Evolutionary conservation across 2,113 vertebrate genomes (phyloP), one percentile per base, ranked within the genome.

Genomic region (Acanthisitta chloris): DNA sequence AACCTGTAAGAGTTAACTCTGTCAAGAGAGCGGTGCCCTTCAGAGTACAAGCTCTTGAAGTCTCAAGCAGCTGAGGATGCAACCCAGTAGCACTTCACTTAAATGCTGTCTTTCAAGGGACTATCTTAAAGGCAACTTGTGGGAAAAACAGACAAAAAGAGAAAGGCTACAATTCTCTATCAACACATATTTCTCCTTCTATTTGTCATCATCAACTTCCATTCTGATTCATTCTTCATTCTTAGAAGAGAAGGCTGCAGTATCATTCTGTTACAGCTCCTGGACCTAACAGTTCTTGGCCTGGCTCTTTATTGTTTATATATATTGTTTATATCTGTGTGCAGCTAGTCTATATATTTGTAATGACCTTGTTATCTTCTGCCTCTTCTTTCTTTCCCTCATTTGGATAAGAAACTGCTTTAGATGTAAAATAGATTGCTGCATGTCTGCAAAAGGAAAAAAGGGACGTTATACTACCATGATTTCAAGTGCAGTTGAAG

Each of bases 381-480:
- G 89, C 31, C 40, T 86, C 66, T 83, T 92, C 57, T 83, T 88
- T 61, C 31, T 76, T 95, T 92, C 66, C 66, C 86, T 83, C 79
- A 70, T 90, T 86, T 86, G 64, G 74, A 72, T 80, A 90, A 93
- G 51, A 90, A 80, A 81, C 72, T 71, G 59, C 26, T 88, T 90
- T 70, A 74, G 72, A 86, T 70, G 54, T 81, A 92, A 83, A 92
- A 49, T 45, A 95, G 79, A 94, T 77, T 86, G 71, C 62, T 94
- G 82, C 45, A 34, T 42, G 74, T 82, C 85, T 94, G 66, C 54
- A 88, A 90, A 93, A 90, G 80, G 76, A 90, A 86, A 59, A 94
- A 88, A 33, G n/a, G 72, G 31, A 93, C 82, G 71, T 69, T 90
- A 40, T 20, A 96, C 64, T 81, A 62, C 18, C 46, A 54, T 15